A percentile compares a stretch with the other conserved stretches of the same genome.
phyloP scores from a whole-genome alignment of 1,140 invertebrate species.

The Heliconius hermathena region DNA sequence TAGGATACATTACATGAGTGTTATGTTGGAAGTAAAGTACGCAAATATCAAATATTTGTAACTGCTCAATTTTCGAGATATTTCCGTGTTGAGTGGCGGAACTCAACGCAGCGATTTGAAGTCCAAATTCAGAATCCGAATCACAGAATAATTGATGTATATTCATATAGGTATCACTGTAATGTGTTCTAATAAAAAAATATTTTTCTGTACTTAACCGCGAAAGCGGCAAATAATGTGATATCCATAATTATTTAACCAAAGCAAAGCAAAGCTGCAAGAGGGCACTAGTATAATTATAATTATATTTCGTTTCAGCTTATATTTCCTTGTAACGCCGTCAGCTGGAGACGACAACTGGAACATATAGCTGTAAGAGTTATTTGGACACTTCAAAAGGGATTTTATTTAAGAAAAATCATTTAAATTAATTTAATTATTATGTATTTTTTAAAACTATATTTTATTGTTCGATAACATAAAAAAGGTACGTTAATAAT shows the following conservation, averaged over 20 bases:
- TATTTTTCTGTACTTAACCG: not conserved
- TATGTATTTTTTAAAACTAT: slow-evolving; percentile 14
- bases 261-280: not conserved
- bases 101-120: too few species aligned
- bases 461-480: too few species aligned
- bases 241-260: not conserved
- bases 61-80: too few species aligned
- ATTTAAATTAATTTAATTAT: not conserved
- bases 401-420: not conserved
- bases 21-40: too few species aligned
- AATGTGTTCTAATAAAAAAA: too few species aligned
- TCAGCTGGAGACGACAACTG: slow-evolving; percentile 49
- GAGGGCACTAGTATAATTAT: slow-evolving; percentile 3
- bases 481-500: too few species aligned
- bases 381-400: slow-evolving; percentile 10
- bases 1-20: too few species aligned
- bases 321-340: slow-evolving; percentile 45
- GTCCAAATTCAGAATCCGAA: too few species aligned
- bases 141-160: too few species aligned
- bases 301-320: slow-evolving; percentile 47
- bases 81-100: too few species aligned
- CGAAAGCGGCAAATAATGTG: not conserved
- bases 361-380: slow-evolving; percentile 52
- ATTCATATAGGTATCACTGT: too few species aligned
- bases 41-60: too few species aligned